phyloP scores from a whole-genome alignment of 2,113 vertebrate species.

The Vulpes ferrilata region DNA sequence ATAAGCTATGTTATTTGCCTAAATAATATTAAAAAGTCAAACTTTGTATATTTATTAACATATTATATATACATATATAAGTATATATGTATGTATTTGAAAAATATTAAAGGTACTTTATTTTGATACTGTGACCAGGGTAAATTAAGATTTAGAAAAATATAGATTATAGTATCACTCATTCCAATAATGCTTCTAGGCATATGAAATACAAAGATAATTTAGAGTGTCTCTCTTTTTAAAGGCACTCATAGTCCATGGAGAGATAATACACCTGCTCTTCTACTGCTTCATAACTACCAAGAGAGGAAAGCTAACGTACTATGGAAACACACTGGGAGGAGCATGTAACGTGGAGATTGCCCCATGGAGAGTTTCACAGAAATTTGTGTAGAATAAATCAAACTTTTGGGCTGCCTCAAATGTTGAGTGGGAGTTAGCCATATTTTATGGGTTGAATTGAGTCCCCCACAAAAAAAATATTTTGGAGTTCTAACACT shows the following conservation, averaged over 20 bases:
- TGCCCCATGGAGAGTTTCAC: background rate
- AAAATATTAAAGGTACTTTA: background rate
- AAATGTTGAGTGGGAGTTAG: no score
- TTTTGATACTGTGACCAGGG: background rate
- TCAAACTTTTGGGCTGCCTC: no score
- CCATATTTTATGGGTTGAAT: no score
- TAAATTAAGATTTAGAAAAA: background rate
- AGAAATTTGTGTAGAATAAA: background rate
- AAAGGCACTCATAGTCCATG: background rate
- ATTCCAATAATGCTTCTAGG: background rate
- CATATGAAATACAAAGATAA: background rate
- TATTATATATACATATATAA: no score
- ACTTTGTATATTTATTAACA: no score
- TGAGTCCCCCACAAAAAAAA: no score
- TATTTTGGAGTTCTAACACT: no score
- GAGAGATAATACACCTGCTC: background rate
- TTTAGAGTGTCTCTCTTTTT: background rate
- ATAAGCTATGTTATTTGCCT: no score
- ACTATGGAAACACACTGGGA: background rate
- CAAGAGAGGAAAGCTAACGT: background rate
- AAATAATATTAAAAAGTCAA: no score
- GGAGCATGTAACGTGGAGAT: background rate
- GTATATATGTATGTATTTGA: no score
- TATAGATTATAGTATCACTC: background rate
- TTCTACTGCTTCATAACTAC: background rate